phyloP scores from a whole-genome alignment of 2,888 invertebrate species.

The Dicyrtomina minuta region DNA sequence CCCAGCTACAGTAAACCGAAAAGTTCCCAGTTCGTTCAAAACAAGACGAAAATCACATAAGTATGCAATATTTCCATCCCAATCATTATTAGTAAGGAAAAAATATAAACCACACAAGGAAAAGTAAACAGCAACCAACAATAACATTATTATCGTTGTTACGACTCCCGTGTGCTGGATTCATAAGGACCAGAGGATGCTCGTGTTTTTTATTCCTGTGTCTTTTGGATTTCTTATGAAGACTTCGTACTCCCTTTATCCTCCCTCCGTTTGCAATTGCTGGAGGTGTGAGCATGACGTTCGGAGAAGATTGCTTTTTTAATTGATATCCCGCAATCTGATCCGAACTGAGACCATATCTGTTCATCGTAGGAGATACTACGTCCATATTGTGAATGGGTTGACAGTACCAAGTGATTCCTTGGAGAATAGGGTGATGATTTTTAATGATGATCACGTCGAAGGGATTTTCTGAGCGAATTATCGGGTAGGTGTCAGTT shows the following conservation, averaged over 20 bases:
- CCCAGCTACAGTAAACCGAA: no score
- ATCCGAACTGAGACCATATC: not conserved
- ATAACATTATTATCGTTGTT: slow-evolving; percentile 4
- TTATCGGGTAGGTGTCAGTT: slow-evolving; percentile 2
- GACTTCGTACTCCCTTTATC: not conserved
- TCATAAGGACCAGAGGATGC: not conserved
- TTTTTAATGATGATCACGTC: slow-evolving; percentile 17
- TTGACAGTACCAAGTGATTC: not conserved
- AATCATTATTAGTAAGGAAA: not conserved
- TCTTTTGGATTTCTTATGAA: not conserved
- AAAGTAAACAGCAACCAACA: slow-evolving; percentile 8
- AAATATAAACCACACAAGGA: slow-evolving; percentile 24
- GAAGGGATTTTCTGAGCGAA: slow-evolving; percentile 10
- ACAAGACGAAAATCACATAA: not conserved
- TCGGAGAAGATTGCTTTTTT: not conserved
- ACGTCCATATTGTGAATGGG: not conserved
- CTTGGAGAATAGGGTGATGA: slow-evolving; percentile 18
- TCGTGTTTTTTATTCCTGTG: not conserved
- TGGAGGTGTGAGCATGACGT: slow-evolving; percentile 2
- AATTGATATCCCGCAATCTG: not conserved
- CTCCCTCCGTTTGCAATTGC: not conserved
- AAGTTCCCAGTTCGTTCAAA: not conserved
- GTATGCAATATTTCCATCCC: not conserved
- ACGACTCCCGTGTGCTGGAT: not conserved
- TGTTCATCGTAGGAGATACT: not conserved